Base-by-base conservation (phyloP, 2,888 invertebrate genomes). In the Heterodera filipjevi region DNA sequence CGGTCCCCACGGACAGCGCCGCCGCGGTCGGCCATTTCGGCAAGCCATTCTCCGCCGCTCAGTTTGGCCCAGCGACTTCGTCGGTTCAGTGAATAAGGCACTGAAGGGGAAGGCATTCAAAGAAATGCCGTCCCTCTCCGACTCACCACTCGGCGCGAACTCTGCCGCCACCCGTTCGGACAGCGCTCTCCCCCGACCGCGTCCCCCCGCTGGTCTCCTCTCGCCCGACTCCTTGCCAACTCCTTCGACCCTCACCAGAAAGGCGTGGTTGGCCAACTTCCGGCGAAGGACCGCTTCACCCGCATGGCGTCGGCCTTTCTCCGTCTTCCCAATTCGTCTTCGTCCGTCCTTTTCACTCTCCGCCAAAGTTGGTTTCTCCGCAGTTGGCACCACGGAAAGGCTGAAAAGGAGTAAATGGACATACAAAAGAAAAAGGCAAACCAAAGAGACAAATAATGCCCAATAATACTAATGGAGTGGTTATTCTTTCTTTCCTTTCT, bases 11-110 rank as follows among this genome's bases (percentile, higher is more conserved):
- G 33, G 33, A 3, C 39, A 6, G 35, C 66, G n/a, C 19, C 66
- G 30, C 16, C 44, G 19, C 16, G 46, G 66, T 8, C 22, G 44
- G 75, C 66, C 22, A 53, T 30, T 22, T 64, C 75, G 68, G 53
- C 46, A 2, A 75, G 75, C 75, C 76, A 72, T n/a, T 82, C 77
- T 27, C 66, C 77, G 5, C 46, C 81, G 49, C 70, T 59, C 35
- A 83, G 80, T 73, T 81, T 80, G 44, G 85, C 82, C 87, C 87
- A 87, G 77, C 87, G 85, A 74, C 84, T 82, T 80, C 86, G 84
- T 72, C 85, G 85, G 79, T 87, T 87, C 75, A 87, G 79, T 73
- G 87, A 87, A 81, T 87, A 87, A 64, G 83, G 82, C 78, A 87
- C 86, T 73, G 82, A 81, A 64, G 30, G 5, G 33, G 33, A 59